Evolutionary conservation across 2,113 vertebrate genomes (phyloP).

Genomic region (Galbula dea): DNA sequence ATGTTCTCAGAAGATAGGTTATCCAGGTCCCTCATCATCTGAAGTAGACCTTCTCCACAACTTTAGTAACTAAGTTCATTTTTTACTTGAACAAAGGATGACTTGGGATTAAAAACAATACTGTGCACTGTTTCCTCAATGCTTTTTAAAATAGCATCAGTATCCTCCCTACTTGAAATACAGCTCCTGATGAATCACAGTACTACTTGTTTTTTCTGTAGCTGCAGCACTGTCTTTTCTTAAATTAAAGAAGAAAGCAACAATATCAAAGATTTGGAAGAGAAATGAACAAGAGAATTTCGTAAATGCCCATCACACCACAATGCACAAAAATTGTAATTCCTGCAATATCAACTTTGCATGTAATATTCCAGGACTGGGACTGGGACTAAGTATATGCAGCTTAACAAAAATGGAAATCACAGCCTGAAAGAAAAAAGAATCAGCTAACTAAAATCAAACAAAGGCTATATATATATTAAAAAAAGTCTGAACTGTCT

Average conservation of each 20-base stretch:
- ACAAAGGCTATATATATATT: not conserved
- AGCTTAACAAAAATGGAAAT: not conserved
- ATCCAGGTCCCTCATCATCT: not conserved
- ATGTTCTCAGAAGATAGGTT: not conserved
- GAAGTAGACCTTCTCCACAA: not conserved
- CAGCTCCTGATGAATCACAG: not conserved
- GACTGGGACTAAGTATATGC: not conserved
- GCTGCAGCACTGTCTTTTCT: not conserved
- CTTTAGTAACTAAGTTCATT: not conserved
- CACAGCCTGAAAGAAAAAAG: not conserved
- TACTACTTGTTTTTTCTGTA: not conserved
- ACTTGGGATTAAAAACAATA: not conserved
- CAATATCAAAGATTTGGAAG: not conserved
- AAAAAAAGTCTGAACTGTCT: not conserved
- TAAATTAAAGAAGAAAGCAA: not conserved
- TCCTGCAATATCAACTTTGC: not conserved
- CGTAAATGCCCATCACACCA: not conserved
- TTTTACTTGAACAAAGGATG: not conserved
- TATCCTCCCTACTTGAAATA: not conserved
- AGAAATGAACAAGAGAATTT: not conserved
- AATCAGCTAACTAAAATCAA: not conserved
- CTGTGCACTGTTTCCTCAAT: not conserved
- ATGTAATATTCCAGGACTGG: not conserved
- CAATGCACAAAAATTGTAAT: not conserved
- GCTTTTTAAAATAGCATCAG: not conserved